Evolutionary conservation across 2,888 invertebrate species (phyloP).

Genomic region (Periphyllus acericola): DNA sequence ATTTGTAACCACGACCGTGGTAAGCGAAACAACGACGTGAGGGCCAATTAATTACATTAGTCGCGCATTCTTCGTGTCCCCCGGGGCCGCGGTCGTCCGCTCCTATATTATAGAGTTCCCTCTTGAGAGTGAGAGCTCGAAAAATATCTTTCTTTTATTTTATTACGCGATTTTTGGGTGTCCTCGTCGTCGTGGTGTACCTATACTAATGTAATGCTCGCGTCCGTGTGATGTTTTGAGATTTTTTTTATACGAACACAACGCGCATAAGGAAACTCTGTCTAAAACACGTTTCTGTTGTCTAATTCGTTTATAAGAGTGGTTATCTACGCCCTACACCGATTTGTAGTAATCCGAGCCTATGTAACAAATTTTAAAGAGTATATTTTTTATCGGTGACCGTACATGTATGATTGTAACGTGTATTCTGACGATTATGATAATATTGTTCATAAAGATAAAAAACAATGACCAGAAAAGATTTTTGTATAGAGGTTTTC

Average conservation of each 20-base stretch:
- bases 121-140: neutral
- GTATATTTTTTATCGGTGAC: neutral
- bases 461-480: neutral
- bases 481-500: neutral
- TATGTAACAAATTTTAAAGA: no score
- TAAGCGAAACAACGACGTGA: neutral
- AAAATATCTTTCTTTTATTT: neutral
- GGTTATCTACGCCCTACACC: neutral
- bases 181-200: neutral
- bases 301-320: neutral
- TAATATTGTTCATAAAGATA: neutral
- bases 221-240: neutral
- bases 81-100: neutral
- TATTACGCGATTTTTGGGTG: neutral
- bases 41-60: constrained; percentile 41
- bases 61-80: constrained; percentile 12
- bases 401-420: neutral
- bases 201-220: neutral
- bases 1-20: constrained; percentile 10
- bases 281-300: neutral
- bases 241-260: no score
- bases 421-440: neutral
- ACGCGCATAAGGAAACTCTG: neutral
- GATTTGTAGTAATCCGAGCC: neutral
- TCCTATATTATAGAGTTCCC: neutral